Conservation (phyloP, 2,797 vertebrate species). For the Xiphorhynchus erythropygius region DNA sequence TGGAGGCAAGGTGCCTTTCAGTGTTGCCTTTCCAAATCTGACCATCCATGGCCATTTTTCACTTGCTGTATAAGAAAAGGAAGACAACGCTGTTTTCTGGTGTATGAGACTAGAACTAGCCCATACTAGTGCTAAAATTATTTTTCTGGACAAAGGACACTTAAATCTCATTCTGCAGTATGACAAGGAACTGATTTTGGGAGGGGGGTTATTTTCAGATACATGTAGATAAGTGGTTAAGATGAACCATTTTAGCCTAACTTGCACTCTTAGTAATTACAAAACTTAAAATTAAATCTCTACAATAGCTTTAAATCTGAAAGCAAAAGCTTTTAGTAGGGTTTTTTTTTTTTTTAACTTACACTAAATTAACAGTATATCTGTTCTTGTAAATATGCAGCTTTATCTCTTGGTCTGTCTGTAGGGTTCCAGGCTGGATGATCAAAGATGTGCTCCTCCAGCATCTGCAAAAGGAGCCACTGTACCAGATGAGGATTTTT, state of each 20-base stretch:
- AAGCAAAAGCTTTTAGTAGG: not conserved
- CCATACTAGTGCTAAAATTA: not conserved
- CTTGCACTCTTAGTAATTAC: not conserved
- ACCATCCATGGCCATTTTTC: not conserved
- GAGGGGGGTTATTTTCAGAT: rapidly evolving
- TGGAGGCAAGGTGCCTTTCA: not conserved
- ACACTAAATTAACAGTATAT: not conserved
- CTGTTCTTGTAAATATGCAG: not conserved
- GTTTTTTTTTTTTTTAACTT: not conserved
- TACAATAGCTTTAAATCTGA: not conserved
- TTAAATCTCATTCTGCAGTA: not conserved
- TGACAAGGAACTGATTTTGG: not conserved
- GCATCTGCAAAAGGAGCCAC: conserved; percentile 86
- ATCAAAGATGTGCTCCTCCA: conserved; percentile 94
- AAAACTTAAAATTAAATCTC: not conserved
- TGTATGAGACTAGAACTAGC: not conserved
- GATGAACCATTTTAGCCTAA: not conserved
- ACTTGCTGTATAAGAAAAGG: not conserved
- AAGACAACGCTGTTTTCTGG: not conserved
- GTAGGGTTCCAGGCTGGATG: conserved; percentile 93
- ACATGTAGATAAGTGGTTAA: not conserved
- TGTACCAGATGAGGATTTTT: conserved; percentile 96
- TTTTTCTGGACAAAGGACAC: not conserved
- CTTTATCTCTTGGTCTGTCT: not conserved
- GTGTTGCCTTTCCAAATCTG: not conserved